phyloP scores from a whole-genome alignment of 2,113 vertebrate genomes.

The Chrysochloris asiatica region DNA sequence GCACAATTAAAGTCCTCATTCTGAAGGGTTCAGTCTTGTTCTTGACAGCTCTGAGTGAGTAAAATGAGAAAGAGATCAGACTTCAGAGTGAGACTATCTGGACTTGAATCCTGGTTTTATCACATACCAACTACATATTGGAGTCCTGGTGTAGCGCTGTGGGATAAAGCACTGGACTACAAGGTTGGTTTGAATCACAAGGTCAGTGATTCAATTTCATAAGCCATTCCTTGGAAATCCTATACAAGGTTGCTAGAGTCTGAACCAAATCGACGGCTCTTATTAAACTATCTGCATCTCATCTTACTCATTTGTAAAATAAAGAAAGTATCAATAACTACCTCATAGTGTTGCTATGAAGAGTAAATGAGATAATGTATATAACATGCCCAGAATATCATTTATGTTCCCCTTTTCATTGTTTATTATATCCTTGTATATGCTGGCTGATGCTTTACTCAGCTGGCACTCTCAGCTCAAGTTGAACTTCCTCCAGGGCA shows the following conservation, averaged over 20 bases:
- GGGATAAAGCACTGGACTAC: too few species aligned
- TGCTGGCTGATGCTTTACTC: not conserved
- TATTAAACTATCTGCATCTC: not conserved
- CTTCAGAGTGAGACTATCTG: too few species aligned
- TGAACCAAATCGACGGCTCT: too few species aligned
- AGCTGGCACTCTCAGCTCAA: too few species aligned
- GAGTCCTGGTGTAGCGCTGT: too few species aligned
- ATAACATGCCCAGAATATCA: not conserved
- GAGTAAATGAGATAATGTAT: not conserved
- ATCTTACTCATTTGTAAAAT: not conserved
- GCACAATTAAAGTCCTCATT: not conserved
- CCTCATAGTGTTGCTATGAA: not conserved
- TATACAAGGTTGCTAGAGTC: too few species aligned
- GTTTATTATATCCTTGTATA: not conserved
- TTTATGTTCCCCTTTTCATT: not conserved
- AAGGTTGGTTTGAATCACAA: too few species aligned
- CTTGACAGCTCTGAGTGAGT: not conserved
- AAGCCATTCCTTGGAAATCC: too few species aligned
- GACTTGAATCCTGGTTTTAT: not conserved
- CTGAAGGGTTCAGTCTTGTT: not conserved
- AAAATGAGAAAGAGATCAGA: not conserved
- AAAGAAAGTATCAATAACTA: not conserved
- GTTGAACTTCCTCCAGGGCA: not conserved
- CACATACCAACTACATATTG: not conserved
- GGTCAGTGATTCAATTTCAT: too few species aligned